Percentiles rank a stretch among this genome's conserved stretches.
phyloP scores from a whole-genome alignment of 2,888 invertebrate genomes.

The Zootermopsis nevadensis region DNA sequence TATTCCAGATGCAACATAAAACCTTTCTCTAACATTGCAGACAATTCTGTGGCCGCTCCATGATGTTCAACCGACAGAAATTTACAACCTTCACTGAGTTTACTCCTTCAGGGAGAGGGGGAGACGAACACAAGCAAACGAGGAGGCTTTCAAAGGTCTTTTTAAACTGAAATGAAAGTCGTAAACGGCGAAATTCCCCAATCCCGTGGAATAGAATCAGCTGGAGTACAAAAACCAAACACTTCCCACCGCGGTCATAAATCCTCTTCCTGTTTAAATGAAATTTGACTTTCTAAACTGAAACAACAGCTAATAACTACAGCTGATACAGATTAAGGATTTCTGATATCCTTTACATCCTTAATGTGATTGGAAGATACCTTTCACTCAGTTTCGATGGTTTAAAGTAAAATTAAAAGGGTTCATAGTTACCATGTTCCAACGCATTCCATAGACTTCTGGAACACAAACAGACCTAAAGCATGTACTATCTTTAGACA shows the following conservation, averaged over 20 bases:
- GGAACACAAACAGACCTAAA: background rate
- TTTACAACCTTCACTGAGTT: background rate
- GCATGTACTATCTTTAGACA: background rate
- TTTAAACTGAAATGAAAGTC: conserved; percentile 32
- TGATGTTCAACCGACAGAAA: conserved; percentile 30
- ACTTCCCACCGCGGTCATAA: background rate
- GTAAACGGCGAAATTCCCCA: no score
- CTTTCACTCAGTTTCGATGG: background rate
- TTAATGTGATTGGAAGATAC: no score
- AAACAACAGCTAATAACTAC: no score
- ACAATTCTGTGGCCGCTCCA: background rate
- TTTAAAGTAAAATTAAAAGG: no score
- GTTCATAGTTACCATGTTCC: no score
- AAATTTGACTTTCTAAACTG: conserved; percentile 30
- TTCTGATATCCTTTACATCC: no score
- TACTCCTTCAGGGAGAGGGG: no score
- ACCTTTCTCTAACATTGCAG: background rate
- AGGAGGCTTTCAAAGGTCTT: background rate
- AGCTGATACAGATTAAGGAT: no score
- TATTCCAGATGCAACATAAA: conserved; percentile 5
- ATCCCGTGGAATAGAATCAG: no score
- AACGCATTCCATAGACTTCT: background rate
- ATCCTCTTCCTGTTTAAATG: conserved; percentile 27
- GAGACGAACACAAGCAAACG: background rate
- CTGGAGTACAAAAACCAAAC: no score